Evolutionary conservation across 1,140 invertebrate species (phyloP), one percentile per base, ranked within the genome.

Genomic region (Caenorhabditis latens): DNA sequence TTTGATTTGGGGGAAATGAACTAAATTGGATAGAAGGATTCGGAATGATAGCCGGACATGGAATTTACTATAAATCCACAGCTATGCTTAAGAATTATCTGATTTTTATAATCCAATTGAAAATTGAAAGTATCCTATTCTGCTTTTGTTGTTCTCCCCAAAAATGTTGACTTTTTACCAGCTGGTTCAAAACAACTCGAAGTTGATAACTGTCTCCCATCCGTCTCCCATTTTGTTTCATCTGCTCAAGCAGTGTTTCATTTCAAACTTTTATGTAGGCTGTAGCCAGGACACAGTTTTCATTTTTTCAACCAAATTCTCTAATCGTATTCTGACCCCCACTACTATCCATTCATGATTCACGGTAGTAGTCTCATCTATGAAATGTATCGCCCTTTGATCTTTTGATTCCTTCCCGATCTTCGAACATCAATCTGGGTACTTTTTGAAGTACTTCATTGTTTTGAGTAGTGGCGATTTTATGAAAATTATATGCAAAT

Each of bases 291-390:
- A 32, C 32, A 32, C 32, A 32, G 32, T 32, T 63, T 21, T 24
- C n/a, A 19, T 32, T 32, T 32, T 13, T 11, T 8, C 21, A 9
- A n/a, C 16, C 16, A 63, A 32, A 53, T 53, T 3, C 50, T 53
- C 50, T 53, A 21, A 24, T 63, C 61, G 42, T 71, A 71, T 43
- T 71, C 42, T 71, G 65, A 71, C 65, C 65, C 3, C 19, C 57
- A 65, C 32, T 32, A 32, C 32, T 32, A 65, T 42, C 9, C 61
- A n/a, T 43, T 43, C 16, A 46, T 71, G 65, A 71, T 32, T 71
- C 65, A 71, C 46, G 14, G 43, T 19, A 19, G 16, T 71, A 71
- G 14, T 71, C 19, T 71, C 65, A 71, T 43, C 65, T 43, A 16
- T 71, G 61, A 40, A 58, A 19, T 58, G 55, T 58, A 13, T 58